Conservation (phyloP, 2,888 invertebrate species). For the Bombylius major region DNA sequence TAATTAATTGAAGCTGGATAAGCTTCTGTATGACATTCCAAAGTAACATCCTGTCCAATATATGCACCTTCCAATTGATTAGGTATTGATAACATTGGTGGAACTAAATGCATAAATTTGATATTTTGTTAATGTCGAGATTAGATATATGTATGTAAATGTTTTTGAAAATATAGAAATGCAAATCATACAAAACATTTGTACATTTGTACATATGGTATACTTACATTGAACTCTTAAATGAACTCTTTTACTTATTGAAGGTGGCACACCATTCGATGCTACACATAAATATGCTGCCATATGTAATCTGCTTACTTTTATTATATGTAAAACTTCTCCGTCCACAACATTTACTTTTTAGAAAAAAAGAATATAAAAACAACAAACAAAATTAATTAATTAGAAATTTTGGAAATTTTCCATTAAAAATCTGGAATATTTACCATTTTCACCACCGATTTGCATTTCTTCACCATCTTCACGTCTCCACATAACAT, state of each 20-base stretch:
- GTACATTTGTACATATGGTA: neutral
- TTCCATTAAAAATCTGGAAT: constrained; percentile 14
- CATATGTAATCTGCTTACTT: constrained; percentile 85
- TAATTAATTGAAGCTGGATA: constrained; percentile 89
- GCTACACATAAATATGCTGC: constrained; percentile 88
- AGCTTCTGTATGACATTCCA: constrained; percentile 85
- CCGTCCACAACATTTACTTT: constrained; percentile 81
- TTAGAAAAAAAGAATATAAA: constrained; percentile 24
- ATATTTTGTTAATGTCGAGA: neutral
- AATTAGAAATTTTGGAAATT: neutral
- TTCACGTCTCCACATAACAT: constrained; percentile 85
- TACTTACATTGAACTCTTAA: constrained; percentile 74
- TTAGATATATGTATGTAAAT: neutral
- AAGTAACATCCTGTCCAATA: constrained; percentile 72
- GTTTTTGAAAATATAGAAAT: neutral
- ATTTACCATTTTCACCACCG: constrained; percentile 72
- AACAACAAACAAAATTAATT: neutral
- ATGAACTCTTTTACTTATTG: constrained; percentile 73
- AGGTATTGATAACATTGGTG: constrained; percentile 86
- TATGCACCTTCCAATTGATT: constrained; percentile 87
- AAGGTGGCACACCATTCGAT: constrained; percentile 83
- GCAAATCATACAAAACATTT: too few relatives aligned
- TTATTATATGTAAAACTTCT: constrained; percentile 70
- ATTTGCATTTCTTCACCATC: constrained; percentile 81
- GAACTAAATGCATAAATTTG: constrained; percentile 47